phyloP scores from a whole-genome alignment of 2,113 vertebrate genomes.

The Lasiurus cinereus region DNA sequence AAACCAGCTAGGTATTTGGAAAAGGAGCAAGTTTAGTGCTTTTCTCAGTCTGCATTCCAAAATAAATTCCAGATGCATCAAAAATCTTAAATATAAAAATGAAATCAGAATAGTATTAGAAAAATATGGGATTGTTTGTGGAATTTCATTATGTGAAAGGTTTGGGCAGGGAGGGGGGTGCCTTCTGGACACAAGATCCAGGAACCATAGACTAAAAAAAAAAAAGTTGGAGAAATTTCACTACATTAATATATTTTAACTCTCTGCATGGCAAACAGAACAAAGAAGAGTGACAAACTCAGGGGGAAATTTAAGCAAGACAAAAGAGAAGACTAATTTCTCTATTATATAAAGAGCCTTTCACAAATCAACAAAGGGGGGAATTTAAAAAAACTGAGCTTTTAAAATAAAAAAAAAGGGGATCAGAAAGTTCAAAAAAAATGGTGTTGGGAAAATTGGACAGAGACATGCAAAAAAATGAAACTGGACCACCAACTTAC shows the following conservation, averaged over 20 bases:
- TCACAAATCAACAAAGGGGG: conserved; percentile 45
- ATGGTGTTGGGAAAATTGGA: no score
- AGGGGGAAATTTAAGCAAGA: neutral
- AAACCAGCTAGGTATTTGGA: conserved; percentile 30
- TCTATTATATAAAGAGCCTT: conserved; percentile 4
- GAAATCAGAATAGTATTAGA: conserved; percentile 7
- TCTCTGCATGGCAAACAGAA: neutral
- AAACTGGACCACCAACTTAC: no score
- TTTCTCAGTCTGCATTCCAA: conserved; percentile 35
- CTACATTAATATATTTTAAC: neutral
- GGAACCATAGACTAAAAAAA: neutral
- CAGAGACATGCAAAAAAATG: no score
- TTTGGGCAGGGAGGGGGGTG: neutral
- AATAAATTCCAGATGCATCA: conserved; percentile 51
- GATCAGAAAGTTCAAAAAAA: conserved; percentile 27
- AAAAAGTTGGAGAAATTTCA: conserved; percentile 8
- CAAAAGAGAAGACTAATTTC: conserved; percentile 46
- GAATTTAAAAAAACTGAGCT: conserved; percentile 5
- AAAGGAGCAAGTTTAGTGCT: conserved; percentile 41
- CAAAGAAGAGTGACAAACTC: neutral
- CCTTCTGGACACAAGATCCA: conserved; percentile 8
- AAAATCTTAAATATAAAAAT: conserved; percentile 44
- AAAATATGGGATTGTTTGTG: neutral
- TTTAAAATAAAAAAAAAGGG: neutral
- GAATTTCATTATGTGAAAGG: conserved; percentile 38